Evolutionary conservation across 2,888 invertebrate species (phyloP), one percentile per base, ranked within the genome.

Genomic region (Lottia scabra): DNA sequence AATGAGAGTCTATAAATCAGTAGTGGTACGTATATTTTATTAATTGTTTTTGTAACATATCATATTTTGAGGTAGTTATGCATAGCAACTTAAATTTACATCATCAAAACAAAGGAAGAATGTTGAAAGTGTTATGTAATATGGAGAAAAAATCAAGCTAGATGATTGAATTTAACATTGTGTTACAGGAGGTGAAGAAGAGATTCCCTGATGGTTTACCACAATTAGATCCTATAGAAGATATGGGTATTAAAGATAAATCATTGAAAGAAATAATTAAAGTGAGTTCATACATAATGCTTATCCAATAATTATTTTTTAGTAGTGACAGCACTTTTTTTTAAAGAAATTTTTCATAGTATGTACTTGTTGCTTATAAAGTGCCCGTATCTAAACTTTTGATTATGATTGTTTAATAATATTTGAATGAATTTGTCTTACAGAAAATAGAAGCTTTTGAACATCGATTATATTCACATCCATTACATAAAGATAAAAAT

Each of bases 161-260:
- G 30, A 30, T 30, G 30, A 30, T 30, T 30, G 30, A 30, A 30
- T 4, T 30, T 30, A 6, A 4, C 30, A 10, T 38, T 70, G 48
- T n/a, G 16, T 27, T 80, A 15, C 71, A 90, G 89, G 96, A 98
- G 90, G 96, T 98, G 0, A 94, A 95, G 84, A 95, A 95, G 87
- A 93, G 98, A 46, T 98, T 97, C 88, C 94, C 95, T 0, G 93
- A 94, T 63, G 95, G 95, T 0, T 93, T 96, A 0, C 99, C 99
- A 0, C 90, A 96, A 10, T 90, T 99, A 2, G 96, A 99, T 91
- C 99, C 99, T 0, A 92, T 98, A 23, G 94, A 94, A 71, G 99
- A 99, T 85, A 99, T 99, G 98, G 94, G 95, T 85, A 99, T 99
- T 72, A 94, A 94, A 73, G 96, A 97, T 63, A 89, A 92, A 0